Evolutionary conservation across 2,888 invertebrate species (phyloP).

Genomic region (Resseliella maxima): DNA sequence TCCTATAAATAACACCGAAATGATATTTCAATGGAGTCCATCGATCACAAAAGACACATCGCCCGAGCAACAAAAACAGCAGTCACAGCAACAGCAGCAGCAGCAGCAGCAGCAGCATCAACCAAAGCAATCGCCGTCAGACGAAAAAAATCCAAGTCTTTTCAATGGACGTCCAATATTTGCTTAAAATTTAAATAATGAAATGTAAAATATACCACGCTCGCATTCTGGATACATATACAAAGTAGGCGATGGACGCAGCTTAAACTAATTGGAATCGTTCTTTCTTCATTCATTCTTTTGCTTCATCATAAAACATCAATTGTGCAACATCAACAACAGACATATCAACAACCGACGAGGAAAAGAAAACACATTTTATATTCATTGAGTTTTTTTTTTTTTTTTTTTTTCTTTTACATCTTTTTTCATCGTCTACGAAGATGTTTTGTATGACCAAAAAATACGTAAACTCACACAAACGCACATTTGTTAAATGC

Average conservation of each 20-base stretch:
- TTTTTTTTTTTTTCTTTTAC: not conserved
- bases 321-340: conserved; percentile 27
- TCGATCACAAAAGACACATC: not conserved
- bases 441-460: not conserved
- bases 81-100: not conserved
- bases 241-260: not conserved
- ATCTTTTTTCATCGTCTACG: not conserved
- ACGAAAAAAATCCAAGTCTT: not conserved
- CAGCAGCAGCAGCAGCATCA: not conserved
- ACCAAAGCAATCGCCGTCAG: not conserved
- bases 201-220: conserved; percentile 30
- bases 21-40: not conserved
- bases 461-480: too few species aligned
- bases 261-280: conserved; percentile 10
- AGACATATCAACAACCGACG: not conserved
- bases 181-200: conserved; percentile 39
- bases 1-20: conserved; percentile 22
- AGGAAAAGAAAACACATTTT: not conserved
- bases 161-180: conserved; percentile 34
- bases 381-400: not conserved
- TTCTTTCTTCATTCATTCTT: not conserved
- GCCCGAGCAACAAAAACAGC: not conserved
- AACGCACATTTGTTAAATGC: conserved; percentile 10
- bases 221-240: not conserved
- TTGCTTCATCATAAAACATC: conserved; percentile 8